Evolutionary conservation across 2,888 invertebrate genomes (phyloP).

Genomic region (Synergus itoensis): DNA sequence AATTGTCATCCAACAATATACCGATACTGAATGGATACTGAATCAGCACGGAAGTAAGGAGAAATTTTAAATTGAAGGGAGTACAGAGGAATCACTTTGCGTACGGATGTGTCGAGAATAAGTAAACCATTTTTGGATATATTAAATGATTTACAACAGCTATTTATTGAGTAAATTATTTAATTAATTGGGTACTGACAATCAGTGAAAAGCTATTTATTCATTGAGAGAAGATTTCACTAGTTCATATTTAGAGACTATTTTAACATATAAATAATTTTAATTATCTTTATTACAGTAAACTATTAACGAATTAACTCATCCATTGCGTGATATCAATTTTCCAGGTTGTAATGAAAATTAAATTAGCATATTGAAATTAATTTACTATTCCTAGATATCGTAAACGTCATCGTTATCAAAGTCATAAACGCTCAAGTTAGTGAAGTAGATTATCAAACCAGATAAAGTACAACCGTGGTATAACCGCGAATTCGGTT

Average conservation of each 20-base stretch:
- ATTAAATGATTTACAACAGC: too few relatives aligned
- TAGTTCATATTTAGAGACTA: too few relatives aligned
- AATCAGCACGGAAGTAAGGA: constrained; percentile 29
- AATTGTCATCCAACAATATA: constrained; percentile 54
- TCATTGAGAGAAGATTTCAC: too few relatives aligned
- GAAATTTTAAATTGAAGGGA: constrained; percentile 22
- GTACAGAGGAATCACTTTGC: constrained; percentile 33
- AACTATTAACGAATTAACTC: neutral
- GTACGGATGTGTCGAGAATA: neutral
- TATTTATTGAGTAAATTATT: too few relatives aligned
- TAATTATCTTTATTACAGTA: neutral
- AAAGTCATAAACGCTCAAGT: constrained; percentile 41
- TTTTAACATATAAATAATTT: neutral
- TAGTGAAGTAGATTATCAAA: constrained; percentile 46
- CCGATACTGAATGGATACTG: constrained; percentile 53
- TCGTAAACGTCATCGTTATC: constrained; percentile 24
- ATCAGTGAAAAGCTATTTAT: too few relatives aligned
- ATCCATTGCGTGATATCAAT: neutral
- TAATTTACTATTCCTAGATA: constrained; percentile 15
- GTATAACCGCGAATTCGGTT: constrained; percentile 59
- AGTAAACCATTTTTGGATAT: neutral
- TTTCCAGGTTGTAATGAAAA: neutral
- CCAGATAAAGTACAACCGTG: constrained; percentile 48
- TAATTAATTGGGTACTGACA: too few relatives aligned
- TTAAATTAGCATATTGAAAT: constrained; percentile 31